Conservation (phyloP, 2,113 vertebrate species). For the Eolophus roseicapilla region DNA sequence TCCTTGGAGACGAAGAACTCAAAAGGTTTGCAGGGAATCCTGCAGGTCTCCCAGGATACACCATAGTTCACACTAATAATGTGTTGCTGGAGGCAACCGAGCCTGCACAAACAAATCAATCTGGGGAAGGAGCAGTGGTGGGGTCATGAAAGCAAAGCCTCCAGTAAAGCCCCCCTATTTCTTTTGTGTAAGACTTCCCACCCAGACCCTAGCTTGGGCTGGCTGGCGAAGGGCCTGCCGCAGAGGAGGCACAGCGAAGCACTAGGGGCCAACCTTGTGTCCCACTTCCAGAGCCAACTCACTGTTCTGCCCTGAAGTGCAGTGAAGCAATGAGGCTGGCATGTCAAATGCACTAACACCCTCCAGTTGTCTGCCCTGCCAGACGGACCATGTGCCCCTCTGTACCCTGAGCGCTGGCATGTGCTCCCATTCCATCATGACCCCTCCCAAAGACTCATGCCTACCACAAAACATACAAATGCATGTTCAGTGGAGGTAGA, state of each 20-base stretch:
- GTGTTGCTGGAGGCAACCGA: conserved; percentile 71
- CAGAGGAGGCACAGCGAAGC: not conserved
- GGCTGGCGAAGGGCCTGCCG: not conserved
- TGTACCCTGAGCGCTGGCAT: not conserved
- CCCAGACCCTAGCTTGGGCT: not conserved
- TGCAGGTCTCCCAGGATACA: conserved; percentile 70
- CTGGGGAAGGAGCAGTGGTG: not conserved
- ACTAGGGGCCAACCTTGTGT: not conserved
- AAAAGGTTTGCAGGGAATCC: conserved; percentile 56
- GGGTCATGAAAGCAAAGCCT: conserved; percentile 17
- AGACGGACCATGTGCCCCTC: fast-evolving
- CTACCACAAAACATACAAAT: not conserved
- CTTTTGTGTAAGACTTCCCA: conserved; percentile 42
- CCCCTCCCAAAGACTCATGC: not conserved
- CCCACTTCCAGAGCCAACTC: not conserved
- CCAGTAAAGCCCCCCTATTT: not conserved
- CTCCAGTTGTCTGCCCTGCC: not conserved
- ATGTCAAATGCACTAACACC: not conserved
- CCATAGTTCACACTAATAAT: conserved; percentile 57
- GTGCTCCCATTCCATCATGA: not conserved
- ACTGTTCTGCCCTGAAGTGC: not conserved
- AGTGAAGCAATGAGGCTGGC: not conserved
- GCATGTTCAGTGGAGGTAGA: not conserved
- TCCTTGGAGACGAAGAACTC: conserved; percentile 23
- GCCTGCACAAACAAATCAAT: conserved; percentile 67